A percentile compares a stretch with the other conserved stretches of the same genome.
Evolutionary conservation across 2,113 vertebrate genomes (phyloP).

Genomic region (Pongo abelii): DNA sequence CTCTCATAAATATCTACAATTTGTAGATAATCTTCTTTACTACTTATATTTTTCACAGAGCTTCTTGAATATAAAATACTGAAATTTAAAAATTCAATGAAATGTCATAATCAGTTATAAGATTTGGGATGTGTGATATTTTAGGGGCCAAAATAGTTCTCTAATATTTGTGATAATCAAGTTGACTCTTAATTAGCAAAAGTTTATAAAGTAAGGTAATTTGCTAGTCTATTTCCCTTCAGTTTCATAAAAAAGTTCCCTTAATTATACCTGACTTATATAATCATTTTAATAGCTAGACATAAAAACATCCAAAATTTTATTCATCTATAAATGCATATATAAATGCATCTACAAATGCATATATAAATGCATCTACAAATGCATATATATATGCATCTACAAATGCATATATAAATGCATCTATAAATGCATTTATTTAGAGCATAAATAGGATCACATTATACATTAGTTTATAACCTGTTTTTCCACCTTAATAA

Average conservation of each 20-base stretch:
- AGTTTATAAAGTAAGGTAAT: neutral
- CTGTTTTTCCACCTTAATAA: slow-evolving; percentile 12
- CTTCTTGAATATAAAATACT: neutral
- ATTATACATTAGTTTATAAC: neutral
- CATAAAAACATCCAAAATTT: neutral
- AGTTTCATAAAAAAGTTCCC: neutral
- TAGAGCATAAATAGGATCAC: neutral
- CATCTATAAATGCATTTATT: neutral
- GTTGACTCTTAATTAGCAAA: neutral
- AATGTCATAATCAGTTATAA: neutral
- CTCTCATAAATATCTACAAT: neutral
- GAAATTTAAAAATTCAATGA: neutral
- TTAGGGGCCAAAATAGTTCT: neutral
- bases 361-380: no score
- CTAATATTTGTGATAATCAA: neutral
- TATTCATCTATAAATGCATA: neutral
- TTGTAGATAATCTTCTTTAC: neutral
- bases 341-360: no score
- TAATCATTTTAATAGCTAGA: neutral
- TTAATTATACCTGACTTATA: neutral
- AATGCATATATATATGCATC: no score
- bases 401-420: no score
- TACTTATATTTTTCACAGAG: neutral
- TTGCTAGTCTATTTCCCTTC: neutral
- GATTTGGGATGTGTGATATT: neutral